phyloP scores from a whole-genome alignment of 2,797 vertebrate species.

The Myripristis jacobus region DNA sequence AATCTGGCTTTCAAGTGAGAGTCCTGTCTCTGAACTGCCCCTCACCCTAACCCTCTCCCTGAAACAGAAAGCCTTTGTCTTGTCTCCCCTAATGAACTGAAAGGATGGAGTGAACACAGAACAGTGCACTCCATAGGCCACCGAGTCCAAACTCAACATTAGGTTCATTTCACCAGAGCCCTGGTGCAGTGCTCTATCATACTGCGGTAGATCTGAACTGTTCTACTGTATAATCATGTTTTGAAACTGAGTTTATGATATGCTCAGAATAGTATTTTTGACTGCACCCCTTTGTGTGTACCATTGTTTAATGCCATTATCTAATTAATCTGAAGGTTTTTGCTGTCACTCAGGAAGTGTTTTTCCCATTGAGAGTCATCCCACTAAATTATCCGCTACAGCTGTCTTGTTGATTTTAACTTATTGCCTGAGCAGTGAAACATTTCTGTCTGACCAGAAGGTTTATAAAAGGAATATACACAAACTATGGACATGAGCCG shows the following conservation, averaged over 20 bases:
- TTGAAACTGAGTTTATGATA: not conserved
- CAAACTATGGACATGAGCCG: not conserved
- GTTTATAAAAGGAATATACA: not conserved
- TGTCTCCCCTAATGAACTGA: conserved; percentile 22
- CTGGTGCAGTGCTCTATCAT: not conserved
- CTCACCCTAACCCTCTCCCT: conserved; percentile 16
- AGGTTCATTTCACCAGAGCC: not conserved
- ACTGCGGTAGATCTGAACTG: not conserved
- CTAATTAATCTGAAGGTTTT: conserved; percentile 6
- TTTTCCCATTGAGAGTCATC: not conserved
- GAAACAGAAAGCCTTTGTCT: conserved; percentile 64
- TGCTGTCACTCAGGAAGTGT: conserved; percentile 3
- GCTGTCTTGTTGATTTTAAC: conserved; percentile 13
- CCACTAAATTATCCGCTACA: not conserved
- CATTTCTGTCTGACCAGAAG: not conserved
- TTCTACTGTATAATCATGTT: not conserved
- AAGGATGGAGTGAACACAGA: conserved; percentile 33
- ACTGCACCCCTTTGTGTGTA: not conserved
- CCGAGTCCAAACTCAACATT: conserved; percentile 5
- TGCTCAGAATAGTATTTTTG: not conserved
- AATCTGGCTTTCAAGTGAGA: conserved; percentile 21
- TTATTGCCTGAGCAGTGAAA: conserved; percentile 11
- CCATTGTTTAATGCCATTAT: not conserved
- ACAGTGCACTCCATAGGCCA: not conserved
- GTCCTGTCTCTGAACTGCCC: conserved; percentile 29